A percentile compares a stretch with the other conserved stretches of the same genome.
These are phyloP conservation scores for Cistogaster globosa DNA, from an alignment of 2,888 invertebrate genomes.

Conservation along the genomic window DNA sequence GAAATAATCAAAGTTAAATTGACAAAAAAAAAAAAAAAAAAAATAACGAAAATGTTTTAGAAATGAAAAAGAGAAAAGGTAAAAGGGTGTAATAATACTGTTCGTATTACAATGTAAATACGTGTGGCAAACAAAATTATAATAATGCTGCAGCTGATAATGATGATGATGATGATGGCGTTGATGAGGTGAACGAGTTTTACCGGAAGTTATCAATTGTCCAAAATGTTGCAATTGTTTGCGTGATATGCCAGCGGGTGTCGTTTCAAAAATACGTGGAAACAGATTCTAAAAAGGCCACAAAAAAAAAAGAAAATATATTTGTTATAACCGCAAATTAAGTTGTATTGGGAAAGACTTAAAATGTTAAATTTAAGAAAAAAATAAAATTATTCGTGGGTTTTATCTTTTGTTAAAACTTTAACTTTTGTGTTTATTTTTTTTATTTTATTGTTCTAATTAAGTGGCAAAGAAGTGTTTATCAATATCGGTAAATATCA, in stretches of 20 bases:
- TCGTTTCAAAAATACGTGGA: slow-evolving; percentile 79
- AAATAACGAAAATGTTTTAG: not conserved
- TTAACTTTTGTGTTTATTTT: too few relatives aligned
- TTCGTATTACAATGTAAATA: slow-evolving; percentile 13
- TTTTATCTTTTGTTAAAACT: too few relatives aligned
- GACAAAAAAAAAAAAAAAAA: not conserved
- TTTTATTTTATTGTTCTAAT: too few relatives aligned
- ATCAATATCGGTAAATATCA: too few relatives aligned
- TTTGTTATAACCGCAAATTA: slow-evolving; percentile 1
- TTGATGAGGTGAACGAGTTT: slow-evolving; percentile 64
- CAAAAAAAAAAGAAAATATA: not conserved
- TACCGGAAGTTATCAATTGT: slow-evolving; percentile 80
- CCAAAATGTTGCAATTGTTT: slow-evolving; percentile 80
- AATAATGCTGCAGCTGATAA: not conserved
- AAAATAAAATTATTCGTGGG: too few relatives aligned
- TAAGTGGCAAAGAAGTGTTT: too few relatives aligned
- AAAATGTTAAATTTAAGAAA: not conserved
- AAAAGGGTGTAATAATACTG: slow-evolving; percentile 22
- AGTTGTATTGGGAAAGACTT: not conserved
- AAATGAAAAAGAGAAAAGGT: not conserved
- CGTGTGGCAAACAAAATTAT: slow-evolving; percentile 39
- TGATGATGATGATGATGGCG: slow-evolving; percentile 6
- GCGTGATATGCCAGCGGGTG: slow-evolving; percentile 80
- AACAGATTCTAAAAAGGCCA: slow-evolving; percentile 75
- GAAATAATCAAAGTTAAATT: slow-evolving; percentile 26